These are phyloP conservation scores for Cephus sareptanus DNA, from an alignment of 2,888 invertebrate species.

Conservation along the genomic window DNA sequence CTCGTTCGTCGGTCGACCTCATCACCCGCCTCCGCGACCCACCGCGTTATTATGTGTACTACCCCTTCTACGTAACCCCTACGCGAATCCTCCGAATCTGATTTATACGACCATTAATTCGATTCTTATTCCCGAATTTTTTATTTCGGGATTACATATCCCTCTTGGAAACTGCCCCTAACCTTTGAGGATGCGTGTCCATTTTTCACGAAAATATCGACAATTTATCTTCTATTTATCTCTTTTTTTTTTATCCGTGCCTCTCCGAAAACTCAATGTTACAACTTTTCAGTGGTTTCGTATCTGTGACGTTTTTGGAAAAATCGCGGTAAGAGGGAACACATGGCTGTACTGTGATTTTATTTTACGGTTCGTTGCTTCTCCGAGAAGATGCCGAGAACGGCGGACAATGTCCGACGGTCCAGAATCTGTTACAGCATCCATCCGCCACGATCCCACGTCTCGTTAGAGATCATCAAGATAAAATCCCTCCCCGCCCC, in stretches of 20 bases:
- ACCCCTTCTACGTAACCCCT: neutral
- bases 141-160: no score
- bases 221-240: neutral
- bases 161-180: no score
- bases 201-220: neutral
- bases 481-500: no score
- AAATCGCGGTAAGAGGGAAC: no score
- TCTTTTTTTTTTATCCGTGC: neutral
- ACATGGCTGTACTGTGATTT: neutral
- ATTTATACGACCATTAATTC: neutral
- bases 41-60: neutral
- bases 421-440: neutral
- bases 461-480: neutral
- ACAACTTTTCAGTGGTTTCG: rapidly evolving
- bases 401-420: neutral
- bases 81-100: neutral
- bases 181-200: no score
- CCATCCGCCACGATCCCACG: neutral
- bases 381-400: neutral
- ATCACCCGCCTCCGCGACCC: neutral
- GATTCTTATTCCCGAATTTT: neutral
- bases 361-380: neutral
- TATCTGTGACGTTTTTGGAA: neutral
- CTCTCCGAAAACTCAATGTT: neutral
- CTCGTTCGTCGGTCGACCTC: neutral